A percentile compares a stretch with the other conserved stretches of the same genome.
Conservation (phyloP, 1,140 invertebrate genomes). For the Bombus waltoni region DNA sequence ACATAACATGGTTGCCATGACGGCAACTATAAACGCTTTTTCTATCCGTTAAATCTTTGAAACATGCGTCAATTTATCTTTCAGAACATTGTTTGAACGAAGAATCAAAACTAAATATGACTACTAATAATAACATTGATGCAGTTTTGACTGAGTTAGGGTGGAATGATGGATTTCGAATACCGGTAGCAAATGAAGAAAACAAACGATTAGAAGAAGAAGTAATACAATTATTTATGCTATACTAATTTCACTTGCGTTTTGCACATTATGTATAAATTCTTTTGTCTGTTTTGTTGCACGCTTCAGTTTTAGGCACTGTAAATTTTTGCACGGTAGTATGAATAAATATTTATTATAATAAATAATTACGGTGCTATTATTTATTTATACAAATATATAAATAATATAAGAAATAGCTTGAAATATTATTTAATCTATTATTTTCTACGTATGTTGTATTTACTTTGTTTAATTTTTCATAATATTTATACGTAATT, state of each 20-base stretch:
- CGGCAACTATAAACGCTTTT: constrained; percentile 29
- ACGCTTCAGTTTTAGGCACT: background rate
- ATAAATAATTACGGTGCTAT: background rate
- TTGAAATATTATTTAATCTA: background rate
- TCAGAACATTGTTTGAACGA: background rate
- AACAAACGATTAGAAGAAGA: constrained; percentile 86
- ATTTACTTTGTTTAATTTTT: background rate
- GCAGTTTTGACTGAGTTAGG: constrained; percentile 87
- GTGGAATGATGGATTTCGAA: constrained; percentile 87
- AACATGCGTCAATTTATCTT: background rate
- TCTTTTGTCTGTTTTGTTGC: background rate
- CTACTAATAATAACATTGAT: constrained; percentile 76
- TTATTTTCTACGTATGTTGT: background rate
- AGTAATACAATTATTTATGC: constrained; percentile 75
- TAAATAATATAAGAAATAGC: background rate
- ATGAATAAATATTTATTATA: background rate
- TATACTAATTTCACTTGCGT: constrained; percentile 33
- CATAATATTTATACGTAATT: background rate
- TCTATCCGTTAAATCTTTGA: background rate
- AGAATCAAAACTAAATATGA: constrained; percentile 16
- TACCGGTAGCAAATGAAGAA: constrained; percentile 88
- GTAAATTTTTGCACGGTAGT: background rate
- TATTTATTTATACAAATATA: too few relatives aligned
- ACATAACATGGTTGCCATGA: constrained; percentile 33
- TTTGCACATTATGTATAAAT: background rate